Conservation (phyloP, 2,888 invertebrate species). For the Melanostoma mellinum region DNA sequence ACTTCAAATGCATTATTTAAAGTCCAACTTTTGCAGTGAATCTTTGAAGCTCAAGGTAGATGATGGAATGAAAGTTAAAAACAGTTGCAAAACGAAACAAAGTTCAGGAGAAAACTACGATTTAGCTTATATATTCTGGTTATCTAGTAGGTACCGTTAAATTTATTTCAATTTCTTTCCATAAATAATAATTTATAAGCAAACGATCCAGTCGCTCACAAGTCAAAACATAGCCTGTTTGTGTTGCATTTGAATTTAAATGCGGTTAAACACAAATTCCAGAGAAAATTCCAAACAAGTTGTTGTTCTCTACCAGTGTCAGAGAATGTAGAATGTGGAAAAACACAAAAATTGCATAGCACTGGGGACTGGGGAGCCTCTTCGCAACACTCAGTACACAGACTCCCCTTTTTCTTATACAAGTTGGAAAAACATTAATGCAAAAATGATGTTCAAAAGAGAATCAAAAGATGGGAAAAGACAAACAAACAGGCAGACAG, state of each 20-base stretch:
- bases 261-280: constrained; percentile 67
- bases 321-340: constrained; percentile 65
- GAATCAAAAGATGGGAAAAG: constrained; percentile 18
- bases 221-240: constrained; percentile 7
- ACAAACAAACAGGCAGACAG: constrained; percentile 7
- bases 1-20: too few species aligned
- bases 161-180: too few species aligned
- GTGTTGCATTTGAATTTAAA: constrained; percentile 68
- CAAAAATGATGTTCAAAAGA: constrained; percentile 25
- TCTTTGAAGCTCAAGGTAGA: too few species aligned
- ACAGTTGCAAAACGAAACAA: too few species aligned
- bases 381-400: not conserved
- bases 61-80: too few species aligned
- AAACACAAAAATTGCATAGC: constrained; percentile 53
- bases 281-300: constrained; percentile 67
- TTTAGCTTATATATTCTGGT: too few species aligned
- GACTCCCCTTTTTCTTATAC: not conserved
- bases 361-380: not conserved
- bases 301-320: constrained; percentile 57
- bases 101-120: too few species aligned
- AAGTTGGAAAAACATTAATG: constrained; percentile 18
- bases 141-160: too few species aligned
- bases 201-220: not conserved
- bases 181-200: not conserved
- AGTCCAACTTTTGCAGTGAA: too few species aligned